Evolutionary conservation across 1,140 invertebrate species (phyloP).

Genomic region (Scaptomyza pallida): DNA sequence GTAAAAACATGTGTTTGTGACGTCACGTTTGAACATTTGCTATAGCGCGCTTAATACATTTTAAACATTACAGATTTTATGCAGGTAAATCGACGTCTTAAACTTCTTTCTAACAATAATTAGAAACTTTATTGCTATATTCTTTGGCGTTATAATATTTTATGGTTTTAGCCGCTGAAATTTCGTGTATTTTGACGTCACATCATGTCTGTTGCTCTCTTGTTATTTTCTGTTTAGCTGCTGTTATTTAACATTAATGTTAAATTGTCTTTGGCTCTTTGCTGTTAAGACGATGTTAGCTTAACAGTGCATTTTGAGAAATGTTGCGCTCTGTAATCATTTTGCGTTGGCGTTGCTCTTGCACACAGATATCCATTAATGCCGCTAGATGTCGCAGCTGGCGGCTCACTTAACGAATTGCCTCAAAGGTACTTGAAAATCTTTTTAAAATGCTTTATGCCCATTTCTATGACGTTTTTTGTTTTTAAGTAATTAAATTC

Average conservation of each 20-base stretch:
- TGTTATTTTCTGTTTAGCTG: too few species aligned
- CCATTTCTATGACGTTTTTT: too few species aligned
- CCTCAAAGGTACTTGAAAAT: too few species aligned
- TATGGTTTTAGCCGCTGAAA: too few species aligned
- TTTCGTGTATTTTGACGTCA: too few species aligned
- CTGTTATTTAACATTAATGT: too few species aligned
- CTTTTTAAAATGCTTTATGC: too few species aligned
- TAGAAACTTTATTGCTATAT: neutral
- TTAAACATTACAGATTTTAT: neutral
- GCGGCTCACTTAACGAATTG: neutral
- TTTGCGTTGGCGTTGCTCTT: neutral
- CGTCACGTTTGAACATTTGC: constrained; percentile 16
- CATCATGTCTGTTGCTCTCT: too few species aligned
- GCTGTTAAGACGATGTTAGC: neutral
- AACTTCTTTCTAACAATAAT: neutral
- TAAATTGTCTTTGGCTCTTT: too few species aligned
- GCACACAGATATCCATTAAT: neutral
- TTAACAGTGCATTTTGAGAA: constrained; percentile 22
- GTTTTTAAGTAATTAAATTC: neutral
- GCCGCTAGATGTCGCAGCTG: neutral
- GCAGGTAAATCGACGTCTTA: neutral
- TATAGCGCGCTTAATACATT: neutral
- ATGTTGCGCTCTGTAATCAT: neutral
- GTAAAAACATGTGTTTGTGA: constrained; percentile 8
- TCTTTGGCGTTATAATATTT: too few species aligned